Evolutionary conservation across 2,888 invertebrate species (phyloP).

Genomic region (Drosophila melanocephala): DNA sequence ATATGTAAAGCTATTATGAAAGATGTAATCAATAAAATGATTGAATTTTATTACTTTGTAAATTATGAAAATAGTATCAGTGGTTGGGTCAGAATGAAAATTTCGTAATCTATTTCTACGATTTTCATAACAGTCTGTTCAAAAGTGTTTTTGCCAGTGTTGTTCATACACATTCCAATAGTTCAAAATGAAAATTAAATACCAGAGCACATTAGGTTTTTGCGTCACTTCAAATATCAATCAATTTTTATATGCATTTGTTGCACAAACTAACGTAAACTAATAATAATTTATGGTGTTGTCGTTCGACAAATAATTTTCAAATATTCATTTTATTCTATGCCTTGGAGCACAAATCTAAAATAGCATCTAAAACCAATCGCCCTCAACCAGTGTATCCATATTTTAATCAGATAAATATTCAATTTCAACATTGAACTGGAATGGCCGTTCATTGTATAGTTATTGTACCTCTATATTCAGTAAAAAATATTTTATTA

Average conservation of each 20-base stretch:
- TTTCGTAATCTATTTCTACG: background rate
- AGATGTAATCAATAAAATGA: constrained; percentile 33
- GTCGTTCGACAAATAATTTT: background rate
- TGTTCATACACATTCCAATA: background rate
- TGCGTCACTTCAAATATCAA: background rate
- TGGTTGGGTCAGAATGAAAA: background rate
- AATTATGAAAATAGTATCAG: background rate
- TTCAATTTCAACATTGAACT: background rate
- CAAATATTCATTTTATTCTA: background rate
- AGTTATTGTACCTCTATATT: background rate
- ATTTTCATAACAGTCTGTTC: background rate
- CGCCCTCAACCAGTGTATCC: background rate
- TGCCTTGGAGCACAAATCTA: background rate
- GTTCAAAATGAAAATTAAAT: background rate
- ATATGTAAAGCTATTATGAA: constrained; percentile 15
- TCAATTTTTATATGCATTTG: background rate
- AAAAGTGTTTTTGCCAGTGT: background rate
- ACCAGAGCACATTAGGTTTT: background rate
- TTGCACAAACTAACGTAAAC: background rate
- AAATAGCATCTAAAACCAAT: background rate
- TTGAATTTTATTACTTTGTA: constrained; percentile 15
- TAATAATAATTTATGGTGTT: background rate
- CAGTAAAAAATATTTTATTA: background rate
- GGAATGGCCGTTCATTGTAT: background rate
- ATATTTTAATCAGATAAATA: background rate